Evolutionary conservation across 2,113 vertebrate species (phyloP).

Genomic region (Oncorhynchus clarkii): DNA sequence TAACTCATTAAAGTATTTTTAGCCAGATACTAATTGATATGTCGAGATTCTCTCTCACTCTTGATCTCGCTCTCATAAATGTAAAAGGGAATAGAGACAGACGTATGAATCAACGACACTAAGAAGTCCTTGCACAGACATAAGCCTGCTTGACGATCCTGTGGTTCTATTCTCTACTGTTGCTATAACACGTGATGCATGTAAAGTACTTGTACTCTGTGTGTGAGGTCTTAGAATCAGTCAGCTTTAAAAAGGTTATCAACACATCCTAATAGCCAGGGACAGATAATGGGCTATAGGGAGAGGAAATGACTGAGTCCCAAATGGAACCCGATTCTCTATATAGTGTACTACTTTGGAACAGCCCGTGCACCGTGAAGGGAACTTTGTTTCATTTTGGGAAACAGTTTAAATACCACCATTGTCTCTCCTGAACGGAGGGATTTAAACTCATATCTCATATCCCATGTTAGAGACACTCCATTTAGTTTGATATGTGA

Average conservation of each 20-base stretch:
- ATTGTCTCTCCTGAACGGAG: background rate
- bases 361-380: too few relatives aligned
- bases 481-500: background rate
- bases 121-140: background rate
- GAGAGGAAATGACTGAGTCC: too few relatives aligned
- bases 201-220: background rate
- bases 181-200: background rate
- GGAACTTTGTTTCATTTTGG: too few relatives aligned
- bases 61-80: background rate
- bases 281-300: background rate
- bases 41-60: too few relatives aligned
- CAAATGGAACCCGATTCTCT: too few relatives aligned
- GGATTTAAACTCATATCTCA: background rate
- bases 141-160: background rate
- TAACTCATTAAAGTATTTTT: too few relatives aligned
- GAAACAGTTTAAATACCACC: background rate
- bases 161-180: background rate
- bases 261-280: background rate
- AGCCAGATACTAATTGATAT: too few relatives aligned
- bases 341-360: too few relatives aligned
- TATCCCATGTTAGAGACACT: background rate
- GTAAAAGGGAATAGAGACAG: background rate
- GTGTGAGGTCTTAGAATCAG: background rate
- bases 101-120: background rate
- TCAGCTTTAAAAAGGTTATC: background rate